phyloP scores from a whole-genome alignment of 2,113 vertebrate genomes.

The pig (Sus scrofa) region T2T-Sscrofa CM000813.6:36786501-36787000 shows the following conservation, averaged over 20 bases:
- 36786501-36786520: neutral
- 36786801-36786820: neutral
- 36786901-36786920: slow-evolving; percentile 21
- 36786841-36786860: slow-evolving; percentile 26
- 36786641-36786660: neutral
- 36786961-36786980: neutral
- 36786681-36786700: neutral
- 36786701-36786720: neutral
- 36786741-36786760: neutral
- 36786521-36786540: neutral
- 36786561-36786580: neutral
- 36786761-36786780: neutral
- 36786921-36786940: slow-evolving; percentile 73
- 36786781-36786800: slow-evolving; percentile 33
- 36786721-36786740: neutral
- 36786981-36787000: neutral
- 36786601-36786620: neutral
- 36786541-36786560: neutral
- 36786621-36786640: neutral
- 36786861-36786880: neutral
- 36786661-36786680: neutral
- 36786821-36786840: slow-evolving; percentile 50
- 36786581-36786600: neutral
- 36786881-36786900: slow-evolving; percentile 25
- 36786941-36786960: neutral